These are phyloP conservation scores for Labrus mixtus DNA, from an alignment of 2,113 vertebrate species.

Conservation along the genomic window DNA sequence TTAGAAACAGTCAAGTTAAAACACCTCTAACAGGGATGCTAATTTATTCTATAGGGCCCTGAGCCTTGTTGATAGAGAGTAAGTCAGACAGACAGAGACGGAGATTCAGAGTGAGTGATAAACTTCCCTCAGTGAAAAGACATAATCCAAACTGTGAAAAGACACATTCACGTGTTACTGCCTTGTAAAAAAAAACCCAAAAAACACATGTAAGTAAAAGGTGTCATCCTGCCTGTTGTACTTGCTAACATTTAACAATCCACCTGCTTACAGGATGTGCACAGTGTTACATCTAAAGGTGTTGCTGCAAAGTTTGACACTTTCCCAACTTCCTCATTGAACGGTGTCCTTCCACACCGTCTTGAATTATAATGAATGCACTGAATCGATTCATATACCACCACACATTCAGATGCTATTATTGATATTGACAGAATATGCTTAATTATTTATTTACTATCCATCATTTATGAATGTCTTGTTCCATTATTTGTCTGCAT, in stretches of 20 bases:
- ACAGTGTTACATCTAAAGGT: not conserved
- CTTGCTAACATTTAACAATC: slow-evolving; percentile 1
- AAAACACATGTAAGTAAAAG: not conserved
- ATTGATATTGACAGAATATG: slow-evolving; percentile 39
- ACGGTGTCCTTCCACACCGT: not conserved
- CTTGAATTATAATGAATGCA: not conserved
- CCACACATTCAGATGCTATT: slow-evolving; percentile 13
- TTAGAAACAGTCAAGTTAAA: slow-evolving; percentile 40
- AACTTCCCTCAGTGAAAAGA: slow-evolving; percentile 10
- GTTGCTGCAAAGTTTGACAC: not conserved
- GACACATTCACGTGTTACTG: not conserved
- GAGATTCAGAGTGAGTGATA: slow-evolving; percentile 23
- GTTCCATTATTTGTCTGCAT: slow-evolving; percentile 49
- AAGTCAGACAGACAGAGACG: slow-evolving; percentile 15
- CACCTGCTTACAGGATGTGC: not conserved
- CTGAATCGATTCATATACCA: slow-evolving; percentile 1
- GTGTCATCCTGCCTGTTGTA: not conserved
- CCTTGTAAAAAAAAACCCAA: not conserved
- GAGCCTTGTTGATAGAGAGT: slow-evolving; percentile 36
- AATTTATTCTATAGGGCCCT: slow-evolving; percentile 60
- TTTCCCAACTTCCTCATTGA: not conserved
- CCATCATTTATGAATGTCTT: slow-evolving; percentile 37
- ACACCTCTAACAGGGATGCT: slow-evolving; percentile 52
- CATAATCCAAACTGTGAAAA: not conserved
- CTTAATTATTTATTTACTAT: slow-evolving; percentile 47